A percentile compares a stretch with the other conserved stretches of the same genome.
These are phyloP conservation scores for Myotis daubentonii DNA, from an alignment of 2,797 vertebrate species.

Conservation along the genomic window DNA sequence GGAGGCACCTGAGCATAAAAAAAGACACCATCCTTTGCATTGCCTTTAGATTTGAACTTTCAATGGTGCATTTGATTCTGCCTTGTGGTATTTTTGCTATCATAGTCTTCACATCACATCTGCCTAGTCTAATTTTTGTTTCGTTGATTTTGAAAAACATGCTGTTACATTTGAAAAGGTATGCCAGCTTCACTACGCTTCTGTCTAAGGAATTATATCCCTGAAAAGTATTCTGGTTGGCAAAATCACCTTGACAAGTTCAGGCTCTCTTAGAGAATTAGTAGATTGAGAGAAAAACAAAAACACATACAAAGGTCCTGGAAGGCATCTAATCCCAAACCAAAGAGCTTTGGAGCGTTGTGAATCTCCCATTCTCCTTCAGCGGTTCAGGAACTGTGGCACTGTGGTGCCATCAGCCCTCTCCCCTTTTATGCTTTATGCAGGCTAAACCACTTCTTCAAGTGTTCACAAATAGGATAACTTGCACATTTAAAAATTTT, in stretches of 20 bases:
- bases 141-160: not conserved
- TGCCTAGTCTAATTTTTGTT: not conserved
- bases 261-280: not conserved
- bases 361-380: not conserved
- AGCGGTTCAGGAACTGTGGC: not conserved
- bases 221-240: not conserved
- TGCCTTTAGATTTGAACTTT: not conserved
- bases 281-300: not conserved
- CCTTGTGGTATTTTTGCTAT: not conserved
- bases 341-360: not conserved
- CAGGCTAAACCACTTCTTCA: not conserved
- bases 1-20: not conserved
- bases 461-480: not conserved
- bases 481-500: not conserved
- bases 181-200: not conserved
- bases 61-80: not conserved
- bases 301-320: not conserved
- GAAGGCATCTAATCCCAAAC: not conserved
- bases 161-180: not conserved
- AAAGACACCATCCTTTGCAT: not conserved
- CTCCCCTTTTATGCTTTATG: not conserved
- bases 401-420: not conserved
- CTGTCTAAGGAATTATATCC: not conserved
- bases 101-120: not conserved
- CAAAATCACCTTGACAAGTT: not conserved